phyloP scores from a whole-genome alignment of 1,140 invertebrate genomes.

The Megalopta genalis region DNA sequence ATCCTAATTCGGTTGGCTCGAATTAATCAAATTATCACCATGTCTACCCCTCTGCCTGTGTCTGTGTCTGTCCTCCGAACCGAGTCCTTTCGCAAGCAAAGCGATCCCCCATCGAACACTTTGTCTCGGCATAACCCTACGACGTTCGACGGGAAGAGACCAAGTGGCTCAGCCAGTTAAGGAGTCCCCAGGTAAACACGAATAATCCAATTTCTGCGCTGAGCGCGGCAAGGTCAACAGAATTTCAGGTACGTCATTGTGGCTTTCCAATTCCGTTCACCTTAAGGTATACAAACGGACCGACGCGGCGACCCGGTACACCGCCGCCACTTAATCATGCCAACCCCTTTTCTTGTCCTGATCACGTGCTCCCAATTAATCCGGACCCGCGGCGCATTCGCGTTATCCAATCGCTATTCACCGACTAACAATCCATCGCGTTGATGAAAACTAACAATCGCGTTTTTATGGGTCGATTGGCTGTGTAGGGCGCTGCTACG shows the following conservation, averaged over 20 bases:
- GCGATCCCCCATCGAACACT: constrained; percentile 57
- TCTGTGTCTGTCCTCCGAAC: neutral
- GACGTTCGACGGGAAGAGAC: constrained; percentile 48
- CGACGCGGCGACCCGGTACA: neutral
- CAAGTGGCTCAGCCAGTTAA: constrained; percentile 58
- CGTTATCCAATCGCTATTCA: neutral
- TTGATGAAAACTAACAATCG: constrained; percentile 3
- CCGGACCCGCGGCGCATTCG: neutral
- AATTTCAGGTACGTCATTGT: constrained; percentile 60
- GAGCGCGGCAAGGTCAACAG: constrained; percentile 58
- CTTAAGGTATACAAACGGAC: constrained; percentile 56
- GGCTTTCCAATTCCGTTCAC: constrained; percentile 56
- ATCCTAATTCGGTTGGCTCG: constrained; percentile 50
- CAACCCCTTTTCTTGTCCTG: neutral
- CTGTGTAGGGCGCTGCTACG: too few species aligned
- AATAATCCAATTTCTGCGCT: constrained; percentile 60
- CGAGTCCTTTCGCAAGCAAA: too few species aligned
- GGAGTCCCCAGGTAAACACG: constrained; percentile 60
- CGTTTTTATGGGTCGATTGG: neutral
- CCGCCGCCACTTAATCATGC: constrained; percentile 1
- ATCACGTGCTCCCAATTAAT: constrained; percentile 30
- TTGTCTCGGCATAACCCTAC: constrained; percentile 61
- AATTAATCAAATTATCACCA: constrained; percentile 62
- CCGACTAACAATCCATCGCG: neutral
- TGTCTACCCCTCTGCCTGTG: constrained; percentile 3